Conservation (phyloP, 2,888 invertebrate genomes). For the Ichneumoninae sp. region DNA sequence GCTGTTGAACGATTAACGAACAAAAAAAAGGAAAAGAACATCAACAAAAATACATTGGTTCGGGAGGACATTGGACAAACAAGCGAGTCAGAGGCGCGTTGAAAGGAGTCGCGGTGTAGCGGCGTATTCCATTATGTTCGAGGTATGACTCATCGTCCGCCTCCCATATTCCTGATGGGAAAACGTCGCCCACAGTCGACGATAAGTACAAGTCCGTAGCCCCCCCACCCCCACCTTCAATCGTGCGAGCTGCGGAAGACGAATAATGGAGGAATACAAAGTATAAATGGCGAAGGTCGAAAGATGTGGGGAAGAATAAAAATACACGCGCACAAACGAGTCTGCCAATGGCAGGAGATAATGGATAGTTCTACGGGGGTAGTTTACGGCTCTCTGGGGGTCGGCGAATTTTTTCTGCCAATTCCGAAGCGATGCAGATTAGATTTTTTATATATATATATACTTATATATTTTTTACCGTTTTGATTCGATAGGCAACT, state of each 20-base stretch:
- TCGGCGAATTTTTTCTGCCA: slow-evolving; percentile 40
- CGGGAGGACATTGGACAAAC: neutral
- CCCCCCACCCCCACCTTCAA: neutral
- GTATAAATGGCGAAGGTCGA: neutral
- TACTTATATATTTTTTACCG: neutral
- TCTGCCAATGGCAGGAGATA: slow-evolving; percentile 49
- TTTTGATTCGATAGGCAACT: neutral
- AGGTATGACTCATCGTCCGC: slow-evolving; percentile 55
- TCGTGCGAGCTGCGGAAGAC: slow-evolving; percentile 12
- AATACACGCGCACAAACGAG: slow-evolving; percentile 15
- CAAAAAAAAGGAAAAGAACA: neutral
- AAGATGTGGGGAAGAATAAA: slow-evolving; percentile 10
- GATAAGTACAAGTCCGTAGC: slow-evolving; percentile 50
- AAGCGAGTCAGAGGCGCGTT: slow-evolving; percentile 5
- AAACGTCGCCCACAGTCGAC: slow-evolving; percentile 43
- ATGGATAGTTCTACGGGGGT: slow-evolving; percentile 45
- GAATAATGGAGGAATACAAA: slow-evolving; percentile 21
- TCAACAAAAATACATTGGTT: neutral
- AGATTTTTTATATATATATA: neutral
- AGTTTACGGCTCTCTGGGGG: neutral
- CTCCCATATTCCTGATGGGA: slow-evolving; percentile 50
- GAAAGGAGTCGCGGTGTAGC: slow-evolving; percentile 7
- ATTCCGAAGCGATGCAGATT: neutral
- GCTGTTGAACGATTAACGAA: neutral
- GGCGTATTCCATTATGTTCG: slow-evolving; percentile 40